A percentile compares a stretch with the other conserved stretches of the same genome.
These are phyloP conservation scores for Mallotus villosus DNA, from an alignment of 2,797 vertebrate genomes.

Conservation along the genomic window DNA sequence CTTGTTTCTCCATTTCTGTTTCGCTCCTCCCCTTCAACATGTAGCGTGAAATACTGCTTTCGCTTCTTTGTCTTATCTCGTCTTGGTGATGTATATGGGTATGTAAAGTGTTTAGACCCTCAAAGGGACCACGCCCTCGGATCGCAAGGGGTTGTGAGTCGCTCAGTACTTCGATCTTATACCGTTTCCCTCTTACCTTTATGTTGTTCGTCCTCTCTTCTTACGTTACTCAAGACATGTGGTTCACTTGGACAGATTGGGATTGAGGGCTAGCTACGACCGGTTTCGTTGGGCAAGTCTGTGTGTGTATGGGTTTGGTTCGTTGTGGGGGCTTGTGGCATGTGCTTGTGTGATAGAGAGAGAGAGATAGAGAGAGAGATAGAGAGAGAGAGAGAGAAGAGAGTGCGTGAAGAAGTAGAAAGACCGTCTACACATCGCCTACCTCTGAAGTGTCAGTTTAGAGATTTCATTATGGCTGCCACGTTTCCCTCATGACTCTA, in stretches of 20 bases:
- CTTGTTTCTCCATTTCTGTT: too few relatives aligned
- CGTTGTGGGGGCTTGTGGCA: slow-evolving; percentile 15
- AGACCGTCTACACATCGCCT: slow-evolving; percentile 25
- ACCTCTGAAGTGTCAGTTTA: slow-evolving; percentile 33
- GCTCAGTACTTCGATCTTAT: too few relatives aligned
- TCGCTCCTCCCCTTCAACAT: too few relatives aligned
- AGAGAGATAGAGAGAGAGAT: too few relatives aligned
- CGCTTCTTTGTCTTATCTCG: too few relatives aligned
- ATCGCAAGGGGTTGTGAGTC: too few relatives aligned
- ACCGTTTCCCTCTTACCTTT: too few relatives aligned
- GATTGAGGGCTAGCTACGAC: slow-evolving; percentile 9
- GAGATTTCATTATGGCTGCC: slow-evolving; percentile 41
- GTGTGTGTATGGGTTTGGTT: not conserved
- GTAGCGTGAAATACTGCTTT: too few relatives aligned
- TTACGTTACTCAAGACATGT: too few relatives aligned
- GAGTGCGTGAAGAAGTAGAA: not conserved
- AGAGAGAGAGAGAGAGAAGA: not conserved
- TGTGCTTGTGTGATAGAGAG: slow-evolving; percentile 30
- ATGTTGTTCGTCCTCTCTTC: not conserved
- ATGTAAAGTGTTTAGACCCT: too few relatives aligned
- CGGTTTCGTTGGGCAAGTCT: not conserved
- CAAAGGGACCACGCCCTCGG: too few relatives aligned
- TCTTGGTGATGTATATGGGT: too few relatives aligned
- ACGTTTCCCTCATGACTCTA: slow-evolving; percentile 22
- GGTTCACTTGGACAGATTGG: not conserved